Percentiles rank a stretch among this genome's conserved stretches.
phyloP scores from a whole-genome alignment of 2,113 vertebrate species.

The Tragelaphus buxtoni region DNA sequence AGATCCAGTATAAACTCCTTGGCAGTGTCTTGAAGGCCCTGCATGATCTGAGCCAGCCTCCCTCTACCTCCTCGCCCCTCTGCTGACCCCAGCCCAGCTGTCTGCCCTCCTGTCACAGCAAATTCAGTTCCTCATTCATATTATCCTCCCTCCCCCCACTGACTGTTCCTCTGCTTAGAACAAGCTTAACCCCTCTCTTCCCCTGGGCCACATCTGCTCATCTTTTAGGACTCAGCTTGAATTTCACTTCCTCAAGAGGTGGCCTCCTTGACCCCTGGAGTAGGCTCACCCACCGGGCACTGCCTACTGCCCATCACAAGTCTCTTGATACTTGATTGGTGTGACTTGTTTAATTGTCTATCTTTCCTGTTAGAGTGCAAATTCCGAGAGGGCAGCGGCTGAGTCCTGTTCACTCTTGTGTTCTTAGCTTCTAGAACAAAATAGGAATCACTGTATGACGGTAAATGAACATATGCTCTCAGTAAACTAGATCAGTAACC shows the following conservation, averaged over 20 bases:
- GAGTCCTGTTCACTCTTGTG: not conserved
- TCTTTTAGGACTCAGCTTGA: not conserved
- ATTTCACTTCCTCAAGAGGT: slow-evolving; percentile 35
- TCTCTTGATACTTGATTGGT: not conserved
- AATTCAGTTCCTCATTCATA: not conserved
- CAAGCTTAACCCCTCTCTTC: not conserved
- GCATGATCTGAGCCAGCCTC: not conserved
- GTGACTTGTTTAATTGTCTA: not conserved
- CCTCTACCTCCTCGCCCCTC: not conserved
- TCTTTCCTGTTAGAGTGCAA: not conserved
- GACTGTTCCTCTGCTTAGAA: not conserved
- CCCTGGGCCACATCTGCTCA: not conserved
- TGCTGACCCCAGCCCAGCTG: not conserved
- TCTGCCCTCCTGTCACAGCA: not conserved
- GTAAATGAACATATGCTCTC: not conserved
- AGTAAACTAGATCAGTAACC: not conserved
- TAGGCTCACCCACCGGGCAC: not conserved
- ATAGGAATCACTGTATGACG: not conserved
- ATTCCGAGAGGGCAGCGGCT: not conserved
- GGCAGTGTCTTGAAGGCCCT: not conserved
- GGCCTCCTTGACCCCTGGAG: not conserved
- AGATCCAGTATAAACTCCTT: not conserved
- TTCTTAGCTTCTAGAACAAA: not conserved
- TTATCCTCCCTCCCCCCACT: not conserved
- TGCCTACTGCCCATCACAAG: not conserved